Conservation (phyloP, 2,797 vertebrate species). For the Euphonia xanthogaster region DNA sequence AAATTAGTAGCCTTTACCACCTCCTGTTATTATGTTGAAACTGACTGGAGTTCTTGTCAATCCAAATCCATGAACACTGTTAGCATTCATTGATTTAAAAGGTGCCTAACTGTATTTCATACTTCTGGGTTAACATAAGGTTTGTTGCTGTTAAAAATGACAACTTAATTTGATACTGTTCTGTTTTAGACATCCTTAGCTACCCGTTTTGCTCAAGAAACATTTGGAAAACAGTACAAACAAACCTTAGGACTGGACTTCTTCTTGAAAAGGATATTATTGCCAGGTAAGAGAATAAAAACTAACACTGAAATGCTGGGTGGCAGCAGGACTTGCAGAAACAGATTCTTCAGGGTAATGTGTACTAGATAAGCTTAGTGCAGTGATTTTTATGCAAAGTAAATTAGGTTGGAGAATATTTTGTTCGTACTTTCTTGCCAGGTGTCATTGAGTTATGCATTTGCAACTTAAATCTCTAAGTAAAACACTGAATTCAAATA, state of each 20-base stretch:
- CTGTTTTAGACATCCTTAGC: conserved; percentile 93
- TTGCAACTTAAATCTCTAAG: neutral
- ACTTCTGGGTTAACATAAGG: neutral
- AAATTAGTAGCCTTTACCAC: neutral
- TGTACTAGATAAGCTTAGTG: neutral
- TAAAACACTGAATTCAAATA: neutral
- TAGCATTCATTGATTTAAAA: neutral
- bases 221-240: conserved; percentile 98
- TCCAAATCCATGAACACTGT: neutral
- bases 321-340: neutral
- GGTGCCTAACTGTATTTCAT: conserved; percentile 16
- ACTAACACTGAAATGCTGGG: neutral
- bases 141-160: conserved; percentile 45
- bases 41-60: neutral
- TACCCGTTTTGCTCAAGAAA: conserved; percentile 96
- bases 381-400: neutral
- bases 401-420: neutral
- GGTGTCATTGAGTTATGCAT: neutral
- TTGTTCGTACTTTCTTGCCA: neutral
- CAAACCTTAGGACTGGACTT: conserved; percentile 99
- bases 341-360: neutral
- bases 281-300: conserved; percentile 90
- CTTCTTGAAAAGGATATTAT: conserved; percentile 97
- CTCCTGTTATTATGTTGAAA: neutral
- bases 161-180: conserved; percentile 60